phyloP scores from a whole-genome alignment of 1,140 invertebrate genomes.

The Drosophila littoralis region DNA sequence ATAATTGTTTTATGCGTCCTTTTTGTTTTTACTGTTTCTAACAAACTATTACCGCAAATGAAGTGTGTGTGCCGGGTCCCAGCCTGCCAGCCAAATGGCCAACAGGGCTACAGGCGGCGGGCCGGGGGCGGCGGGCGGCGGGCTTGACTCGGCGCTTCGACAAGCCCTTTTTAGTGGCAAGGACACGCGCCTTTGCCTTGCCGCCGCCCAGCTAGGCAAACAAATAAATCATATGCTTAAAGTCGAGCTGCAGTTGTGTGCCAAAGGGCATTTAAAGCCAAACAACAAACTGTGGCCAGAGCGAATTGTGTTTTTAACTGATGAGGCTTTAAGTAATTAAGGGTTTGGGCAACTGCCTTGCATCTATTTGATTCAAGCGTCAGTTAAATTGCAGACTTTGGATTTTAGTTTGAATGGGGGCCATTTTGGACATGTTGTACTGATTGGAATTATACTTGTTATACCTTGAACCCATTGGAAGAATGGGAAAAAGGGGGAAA shows the following conservation, averaged over 20 bases:
- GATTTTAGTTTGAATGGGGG: not conserved
- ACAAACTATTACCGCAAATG: conserved; percentile 66
- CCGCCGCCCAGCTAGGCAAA: conserved; percentile 1
- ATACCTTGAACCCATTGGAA: no score
- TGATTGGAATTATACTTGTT: not conserved
- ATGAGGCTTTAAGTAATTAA: not conserved
- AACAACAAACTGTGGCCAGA: no score
- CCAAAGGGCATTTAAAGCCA: conserved; percentile 3
- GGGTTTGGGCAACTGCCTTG: not conserved
- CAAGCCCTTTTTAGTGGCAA: conserved; percentile 24
- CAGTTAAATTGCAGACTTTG: not conserved
- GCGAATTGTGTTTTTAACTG: not conserved
- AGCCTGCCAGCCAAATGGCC: conserved; percentile 28
- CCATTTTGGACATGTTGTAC: not conserved
- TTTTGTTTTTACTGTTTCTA: conserved; percentile 68
- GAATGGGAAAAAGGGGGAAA: no score
- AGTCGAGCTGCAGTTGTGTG: not conserved
- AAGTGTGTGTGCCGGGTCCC: conserved; percentile 54
- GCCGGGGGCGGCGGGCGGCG: conserved; percentile 7
- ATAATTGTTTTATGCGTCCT: conserved; percentile 78
- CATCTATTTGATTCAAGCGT: not conserved
- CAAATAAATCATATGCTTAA: conserved; percentile 15
- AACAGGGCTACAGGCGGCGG: conserved; percentile 4
- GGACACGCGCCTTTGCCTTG: conserved; percentile 16
- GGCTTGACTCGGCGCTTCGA: conserved; percentile 13